These are phyloP conservation scores for Melanaphis sacchari DNA, from an alignment of 1,140 invertebrate species.

Conservation along the genomic window DNA sequence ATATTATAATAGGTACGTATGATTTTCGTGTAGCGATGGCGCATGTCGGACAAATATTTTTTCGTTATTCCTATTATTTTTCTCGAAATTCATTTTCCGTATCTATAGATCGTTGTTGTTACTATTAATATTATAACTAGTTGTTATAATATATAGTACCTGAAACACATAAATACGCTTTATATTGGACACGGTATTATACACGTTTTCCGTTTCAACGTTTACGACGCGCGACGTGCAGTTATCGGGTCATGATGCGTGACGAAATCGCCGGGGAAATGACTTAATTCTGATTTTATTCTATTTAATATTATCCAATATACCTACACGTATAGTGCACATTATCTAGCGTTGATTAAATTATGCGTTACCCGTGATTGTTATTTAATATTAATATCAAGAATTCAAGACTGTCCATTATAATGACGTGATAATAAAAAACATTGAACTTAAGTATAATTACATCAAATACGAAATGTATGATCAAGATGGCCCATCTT, in stretches of 20 bases:
- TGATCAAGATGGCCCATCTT: background rate
- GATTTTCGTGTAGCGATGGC: background rate
- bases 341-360: background rate
- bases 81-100: background rate
- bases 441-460: too few species aligned
- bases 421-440: background rate
- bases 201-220: background rate
- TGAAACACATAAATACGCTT: background rate
- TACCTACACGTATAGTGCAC: background rate
- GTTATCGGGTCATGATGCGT: background rate
- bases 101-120: background rate
- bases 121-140: background rate
- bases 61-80: background rate
- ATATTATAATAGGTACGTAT: background rate
- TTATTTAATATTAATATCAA: background rate
- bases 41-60: background rate
- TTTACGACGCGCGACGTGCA: background rate
- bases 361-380: background rate
- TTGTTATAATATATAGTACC: background rate
- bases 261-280: background rate
- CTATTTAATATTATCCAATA: background rate
- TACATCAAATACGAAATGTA: background rate
- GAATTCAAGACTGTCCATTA: background rate
- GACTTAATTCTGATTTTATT: background rate
- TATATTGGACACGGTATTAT: background rate